phyloP scores from a whole-genome alignment of 2,888 invertebrate genomes.

The Leistus spinibarbis region DNA sequence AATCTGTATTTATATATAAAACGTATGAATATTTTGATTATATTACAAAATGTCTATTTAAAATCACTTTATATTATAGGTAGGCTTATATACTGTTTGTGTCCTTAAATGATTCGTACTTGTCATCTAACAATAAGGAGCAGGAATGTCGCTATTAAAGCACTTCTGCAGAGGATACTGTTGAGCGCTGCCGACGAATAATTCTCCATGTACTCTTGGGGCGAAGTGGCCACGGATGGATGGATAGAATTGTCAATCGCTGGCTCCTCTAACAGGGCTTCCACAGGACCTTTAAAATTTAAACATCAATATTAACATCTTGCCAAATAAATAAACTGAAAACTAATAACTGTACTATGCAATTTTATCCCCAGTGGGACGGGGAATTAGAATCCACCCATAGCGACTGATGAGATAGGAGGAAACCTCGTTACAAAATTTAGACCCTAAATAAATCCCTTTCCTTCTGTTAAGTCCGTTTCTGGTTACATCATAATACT shows the following conservation, averaged over 20 bases:
- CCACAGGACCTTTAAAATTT: constrained; percentile 14
- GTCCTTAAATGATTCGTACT: background rate
- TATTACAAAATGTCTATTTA: constrained; percentile 7
- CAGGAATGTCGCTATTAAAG: background rate
- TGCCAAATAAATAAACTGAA: too few species aligned
- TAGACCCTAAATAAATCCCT: too few species aligned
- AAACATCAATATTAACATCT: too few species aligned
- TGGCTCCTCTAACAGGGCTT: constrained; percentile 28
- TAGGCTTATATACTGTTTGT: constrained; percentile 4
- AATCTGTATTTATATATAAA: background rate
- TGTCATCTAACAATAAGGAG: constrained; percentile 19
- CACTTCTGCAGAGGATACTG: background rate
- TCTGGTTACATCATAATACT: too few species aligned
- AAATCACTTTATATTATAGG: constrained; percentile 12
- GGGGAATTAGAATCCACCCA: too few species aligned
- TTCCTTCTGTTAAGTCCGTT: too few species aligned
- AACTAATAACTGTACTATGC: too few species aligned
- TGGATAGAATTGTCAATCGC: constrained; percentile 4
- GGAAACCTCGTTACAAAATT: too few species aligned
- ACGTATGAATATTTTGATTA: background rate
- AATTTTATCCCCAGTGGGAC: too few species aligned
- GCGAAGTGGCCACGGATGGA: constrained; percentile 14
- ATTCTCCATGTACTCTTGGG: constrained; percentile 34
- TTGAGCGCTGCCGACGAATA: constrained; percentile 11
- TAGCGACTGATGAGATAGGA: too few species aligned